Percentiles rank a stretch among this genome's conserved stretches.
phyloP scores from a whole-genome alignment of 2,888 invertebrate species.

The Caenorhabditis sp. region DNA sequence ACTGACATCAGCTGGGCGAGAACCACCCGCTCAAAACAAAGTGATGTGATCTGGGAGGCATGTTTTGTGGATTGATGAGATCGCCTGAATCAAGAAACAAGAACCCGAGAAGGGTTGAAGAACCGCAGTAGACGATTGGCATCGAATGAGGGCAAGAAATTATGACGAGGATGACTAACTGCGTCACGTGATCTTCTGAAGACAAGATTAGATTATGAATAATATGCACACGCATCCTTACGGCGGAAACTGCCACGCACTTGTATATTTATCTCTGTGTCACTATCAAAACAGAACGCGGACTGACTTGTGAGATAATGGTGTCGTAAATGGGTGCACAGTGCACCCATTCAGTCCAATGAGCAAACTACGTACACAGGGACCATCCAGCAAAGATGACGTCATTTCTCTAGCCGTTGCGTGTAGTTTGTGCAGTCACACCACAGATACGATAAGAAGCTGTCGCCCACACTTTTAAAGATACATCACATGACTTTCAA shows the following conservation, averaged over 20 bases:
- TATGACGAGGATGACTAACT: constrained; percentile 28
- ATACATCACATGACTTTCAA: constrained; percentile 37
- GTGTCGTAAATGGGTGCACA: constrained; percentile 15
- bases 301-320: neutral
- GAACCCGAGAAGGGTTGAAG: neutral
- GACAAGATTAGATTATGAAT: constrained; percentile 33
- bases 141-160: constrained; percentile 4
- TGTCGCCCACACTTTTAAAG: constrained; percentile 32
- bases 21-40: constrained; percentile 40
- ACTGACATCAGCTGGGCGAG: constrained; percentile 50
- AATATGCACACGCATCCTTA: constrained; percentile 8
- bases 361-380: constrained; percentile 3
- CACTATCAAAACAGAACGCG: constrained; percentile 25
- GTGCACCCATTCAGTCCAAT: neutral
- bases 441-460: constrained; percentile 33
- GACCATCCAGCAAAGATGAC: neutral
- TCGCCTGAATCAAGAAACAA: too few relatives aligned
- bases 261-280: neutral
- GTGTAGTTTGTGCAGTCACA: constrained; percentile 10
- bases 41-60: constrained; percentile 37
- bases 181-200: constrained; percentile 41
- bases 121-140: neutral
- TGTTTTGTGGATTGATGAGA: constrained; percentile 9
- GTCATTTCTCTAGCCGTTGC: neutral
- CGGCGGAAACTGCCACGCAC: neutral